Conservation (phyloP, 1,140 invertebrate species). For the Aphelinus atriplicis region DNA sequence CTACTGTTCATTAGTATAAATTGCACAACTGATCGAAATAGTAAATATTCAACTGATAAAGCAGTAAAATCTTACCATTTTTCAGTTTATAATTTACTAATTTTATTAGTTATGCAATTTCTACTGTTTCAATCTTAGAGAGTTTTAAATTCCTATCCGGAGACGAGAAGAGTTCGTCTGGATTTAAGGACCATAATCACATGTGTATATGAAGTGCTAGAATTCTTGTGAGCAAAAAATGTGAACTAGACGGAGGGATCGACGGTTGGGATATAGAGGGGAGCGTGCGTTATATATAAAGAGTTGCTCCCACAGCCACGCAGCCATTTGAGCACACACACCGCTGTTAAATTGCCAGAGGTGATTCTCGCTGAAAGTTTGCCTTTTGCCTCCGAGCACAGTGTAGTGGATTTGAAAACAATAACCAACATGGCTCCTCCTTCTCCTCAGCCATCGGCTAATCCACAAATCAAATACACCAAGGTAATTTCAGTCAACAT, state of each 20-base stretch:
- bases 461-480: constrained; percentile 51
- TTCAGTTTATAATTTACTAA: no score
- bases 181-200: no score
- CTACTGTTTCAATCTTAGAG: no score
- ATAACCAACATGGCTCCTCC: constrained; percentile 3
- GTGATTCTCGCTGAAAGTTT: not conserved
- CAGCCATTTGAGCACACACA: not conserved
- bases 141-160: no score
- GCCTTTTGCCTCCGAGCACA: not conserved
- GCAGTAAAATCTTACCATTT: no score
- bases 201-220: not conserved
- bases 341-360: not conserved
- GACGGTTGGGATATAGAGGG: not conserved
- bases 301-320: not conserved
- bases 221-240: not conserved
- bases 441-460: constrained; percentile 15
- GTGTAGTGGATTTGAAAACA: not conserved
- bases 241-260: not conserved
- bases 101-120: no score
- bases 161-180: no score
- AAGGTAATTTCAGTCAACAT: constrained; percentile 41
- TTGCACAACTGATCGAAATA: no score
- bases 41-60: no score
- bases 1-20: no score
- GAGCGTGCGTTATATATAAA: constrained; percentile 23